A percentile compares a stretch with the other conserved stretches of the same genome.
phyloP scores from a whole-genome alignment of 1,140 invertebrate species.

The Aphaenogaster rudis region DNA sequence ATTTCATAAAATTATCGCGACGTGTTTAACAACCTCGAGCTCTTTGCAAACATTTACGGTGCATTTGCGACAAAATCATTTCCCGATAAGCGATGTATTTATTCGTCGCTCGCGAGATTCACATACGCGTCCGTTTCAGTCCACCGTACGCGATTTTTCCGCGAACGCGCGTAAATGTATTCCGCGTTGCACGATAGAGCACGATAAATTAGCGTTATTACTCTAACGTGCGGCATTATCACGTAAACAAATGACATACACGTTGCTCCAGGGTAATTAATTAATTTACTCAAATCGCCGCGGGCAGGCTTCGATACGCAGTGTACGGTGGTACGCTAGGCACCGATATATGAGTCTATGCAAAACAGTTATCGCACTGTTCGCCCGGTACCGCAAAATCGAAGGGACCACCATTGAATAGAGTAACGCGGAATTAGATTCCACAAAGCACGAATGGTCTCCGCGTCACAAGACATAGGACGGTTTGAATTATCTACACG shows the following conservation, averaged over 20 bases:
- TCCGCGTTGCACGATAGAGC: slow-evolving; percentile 2
- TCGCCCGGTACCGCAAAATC: not conserved
- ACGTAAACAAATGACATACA: slow-evolving; percentile 62
- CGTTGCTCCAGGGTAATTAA: slow-evolving; percentile 63
- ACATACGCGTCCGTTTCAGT: not conserved
- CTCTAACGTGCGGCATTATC: slow-evolving; percentile 26
- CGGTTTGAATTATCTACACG: not conserved
- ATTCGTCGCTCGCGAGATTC: slow-evolving; percentile 33
- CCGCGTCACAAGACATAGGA: not conserved
- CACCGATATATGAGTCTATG: not conserved
- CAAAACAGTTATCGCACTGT: slow-evolving; percentile 24
- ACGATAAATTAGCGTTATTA: slow-evolving; percentile 39
- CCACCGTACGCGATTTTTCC: not conserved
- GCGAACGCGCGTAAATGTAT: not conserved
- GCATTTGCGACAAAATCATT: slow-evolving; percentile 43
- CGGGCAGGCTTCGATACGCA: not conserved
- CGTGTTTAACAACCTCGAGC: slow-evolving; percentile 36
- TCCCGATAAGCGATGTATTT: slow-evolving; percentile 36
- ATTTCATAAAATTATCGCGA: slow-evolving; percentile 55
- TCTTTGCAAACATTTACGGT: slow-evolving; percentile 46
- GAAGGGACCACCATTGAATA: slow-evolving; percentile 16
- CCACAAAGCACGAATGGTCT: not conserved
- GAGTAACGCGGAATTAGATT: slow-evolving; percentile 26
- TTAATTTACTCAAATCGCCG: slow-evolving; percentile 67
- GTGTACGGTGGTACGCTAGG: not conserved